Percentiles rank a stretch among this genome's conserved stretches.
These are phyloP conservation scores for Mohoua ochrocephala DNA, from an alignment of 2,113 vertebrate genomes.

Conservation along the genomic window DNA sequence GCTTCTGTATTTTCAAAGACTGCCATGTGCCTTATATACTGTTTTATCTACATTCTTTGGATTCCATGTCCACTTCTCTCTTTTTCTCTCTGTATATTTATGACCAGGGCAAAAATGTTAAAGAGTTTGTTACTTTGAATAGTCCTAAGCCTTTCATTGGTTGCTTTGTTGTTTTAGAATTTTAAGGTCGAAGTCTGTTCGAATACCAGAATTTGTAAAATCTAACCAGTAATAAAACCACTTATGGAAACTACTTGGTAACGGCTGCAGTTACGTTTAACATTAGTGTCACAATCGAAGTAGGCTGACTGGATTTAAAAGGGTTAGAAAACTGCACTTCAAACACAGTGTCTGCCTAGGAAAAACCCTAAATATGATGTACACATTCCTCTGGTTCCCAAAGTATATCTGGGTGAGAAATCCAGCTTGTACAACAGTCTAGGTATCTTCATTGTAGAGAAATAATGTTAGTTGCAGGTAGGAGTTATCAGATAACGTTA, in stretches of 20 bases:
- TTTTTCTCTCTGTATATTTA: constrained; percentile 86
- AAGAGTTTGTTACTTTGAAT: constrained; percentile 71
- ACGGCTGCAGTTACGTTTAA: constrained; percentile 30
- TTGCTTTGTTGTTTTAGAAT: constrained; percentile 83
- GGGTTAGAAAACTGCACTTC: constrained; percentile 11
- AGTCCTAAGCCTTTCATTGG: constrained; percentile 73
- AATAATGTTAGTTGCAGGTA: constrained; percentile 9
- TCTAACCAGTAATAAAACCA: constrained; percentile 84
- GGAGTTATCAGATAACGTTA: not conserved
- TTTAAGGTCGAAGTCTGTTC: constrained; percentile 79
- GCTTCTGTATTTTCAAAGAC: constrained; percentile 87
- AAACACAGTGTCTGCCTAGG: not conserved
- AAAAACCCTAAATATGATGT: not conserved
- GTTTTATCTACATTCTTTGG: constrained; percentile 78
- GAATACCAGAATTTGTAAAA: constrained; percentile 82
- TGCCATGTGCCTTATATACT: constrained; percentile 90
- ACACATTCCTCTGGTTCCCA: not conserved
- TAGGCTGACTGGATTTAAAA: not conserved
- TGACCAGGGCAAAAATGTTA: constrained; percentile 81
- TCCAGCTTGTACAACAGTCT: not conserved
- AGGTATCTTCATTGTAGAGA: not conserved
- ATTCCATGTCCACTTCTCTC: constrained; percentile 74
- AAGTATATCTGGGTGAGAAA: not conserved
- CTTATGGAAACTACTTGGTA: constrained; percentile 73
- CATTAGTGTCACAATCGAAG: not conserved